A percentile compares a stretch with the other conserved stretches of the same genome.
phyloP scores from a whole-genome alignment of 2,888 invertebrate genomes.

The Criorhina ranunculi region DNA sequence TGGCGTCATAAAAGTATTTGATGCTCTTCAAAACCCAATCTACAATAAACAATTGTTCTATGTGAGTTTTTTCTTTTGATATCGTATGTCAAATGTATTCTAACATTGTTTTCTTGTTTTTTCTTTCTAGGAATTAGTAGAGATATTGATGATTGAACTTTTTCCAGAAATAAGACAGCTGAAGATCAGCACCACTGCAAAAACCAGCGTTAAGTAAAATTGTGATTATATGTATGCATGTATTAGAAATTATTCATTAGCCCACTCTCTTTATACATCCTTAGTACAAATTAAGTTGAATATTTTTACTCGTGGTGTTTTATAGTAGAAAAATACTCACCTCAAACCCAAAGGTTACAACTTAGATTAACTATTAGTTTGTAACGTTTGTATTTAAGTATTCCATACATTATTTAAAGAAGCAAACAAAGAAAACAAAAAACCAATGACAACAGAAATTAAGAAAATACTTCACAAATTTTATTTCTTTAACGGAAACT shows the following conservation, averaged over 20 bases:
- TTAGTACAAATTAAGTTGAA: conserved; percentile 74
- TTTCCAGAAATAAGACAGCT: conserved; percentile 89
- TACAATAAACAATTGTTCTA: conserved; percentile 96
- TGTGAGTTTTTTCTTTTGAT: conserved; percentile 86
- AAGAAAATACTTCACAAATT: conserved; percentile 42
- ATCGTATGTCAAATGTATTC: background rate
- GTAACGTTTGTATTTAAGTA: conserved; percentile 13
- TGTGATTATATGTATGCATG: conserved; percentile 70
- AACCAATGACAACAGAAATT: conserved; percentile 10
- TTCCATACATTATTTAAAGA: background rate
- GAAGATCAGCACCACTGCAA: conserved; percentile 78
- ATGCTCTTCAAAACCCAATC: conserved; percentile 92
- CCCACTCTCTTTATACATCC: conserved; percentile 62
- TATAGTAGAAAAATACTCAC: conserved; percentile 46
- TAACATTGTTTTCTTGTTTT: conserved; percentile 3
- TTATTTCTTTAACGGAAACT: background rate
- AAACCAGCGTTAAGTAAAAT: conserved; percentile 62
- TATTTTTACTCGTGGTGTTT: conserved; percentile 54
- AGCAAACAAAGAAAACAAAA: conserved; percentile 1
- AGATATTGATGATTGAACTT: conserved; percentile 88
- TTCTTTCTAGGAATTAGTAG: conserved; percentile 87
- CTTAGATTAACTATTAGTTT: conserved; percentile 38
- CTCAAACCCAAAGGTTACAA: conserved; percentile 64
- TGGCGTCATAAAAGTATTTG: conserved; percentile 94
- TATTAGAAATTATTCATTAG: conserved; percentile 47